These are phyloP conservation scores for Platygyra sinensis DNA, from an alignment of 64 coral and sea anemone genomes.

Conservation along the genomic window DNA sequence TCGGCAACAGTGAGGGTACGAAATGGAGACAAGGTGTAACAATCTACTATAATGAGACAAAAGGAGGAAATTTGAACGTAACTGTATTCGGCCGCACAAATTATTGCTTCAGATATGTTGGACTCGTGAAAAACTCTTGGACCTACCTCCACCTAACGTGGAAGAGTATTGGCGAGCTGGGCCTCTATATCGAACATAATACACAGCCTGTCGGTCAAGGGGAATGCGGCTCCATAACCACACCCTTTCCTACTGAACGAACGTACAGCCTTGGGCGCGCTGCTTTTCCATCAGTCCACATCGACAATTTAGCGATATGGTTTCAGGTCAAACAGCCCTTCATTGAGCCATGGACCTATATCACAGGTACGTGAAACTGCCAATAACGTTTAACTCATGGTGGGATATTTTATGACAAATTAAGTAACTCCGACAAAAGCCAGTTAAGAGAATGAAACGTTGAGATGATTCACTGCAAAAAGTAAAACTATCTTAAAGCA, in stretches of 20 bases:
- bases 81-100: slow-evolving; percentile 9
- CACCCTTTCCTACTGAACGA: background rate
- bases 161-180: background rate
- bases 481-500: too few relatives aligned
- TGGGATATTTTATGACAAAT: too few relatives aligned
- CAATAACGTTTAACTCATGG: too few relatives aligned
- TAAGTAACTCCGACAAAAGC: too few relatives aligned
- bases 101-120: background rate
- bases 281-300: background rate
- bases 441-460: too few relatives aligned
- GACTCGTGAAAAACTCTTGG: background rate
- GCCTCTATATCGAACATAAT: background rate
- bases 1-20: background rate
- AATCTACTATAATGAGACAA: background rate
- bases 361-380: background rate
- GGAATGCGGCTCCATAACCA: background rate
- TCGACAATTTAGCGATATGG: slow-evolving; percentile 15
- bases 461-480: too few relatives aligned
- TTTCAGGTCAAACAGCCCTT: background rate
- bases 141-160: slow-evolving; percentile 4
- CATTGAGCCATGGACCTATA: background rate
- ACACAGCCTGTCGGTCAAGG: background rate
- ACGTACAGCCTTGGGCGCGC: background rate
- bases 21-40: background rate
- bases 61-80: background rate